A percentile compares a stretch with the other conserved stretches of the same genome.
Evolutionary conservation across 2,797 vertebrate genomes (phyloP).

Genomic region (Anolis apletophallus): DNA sequence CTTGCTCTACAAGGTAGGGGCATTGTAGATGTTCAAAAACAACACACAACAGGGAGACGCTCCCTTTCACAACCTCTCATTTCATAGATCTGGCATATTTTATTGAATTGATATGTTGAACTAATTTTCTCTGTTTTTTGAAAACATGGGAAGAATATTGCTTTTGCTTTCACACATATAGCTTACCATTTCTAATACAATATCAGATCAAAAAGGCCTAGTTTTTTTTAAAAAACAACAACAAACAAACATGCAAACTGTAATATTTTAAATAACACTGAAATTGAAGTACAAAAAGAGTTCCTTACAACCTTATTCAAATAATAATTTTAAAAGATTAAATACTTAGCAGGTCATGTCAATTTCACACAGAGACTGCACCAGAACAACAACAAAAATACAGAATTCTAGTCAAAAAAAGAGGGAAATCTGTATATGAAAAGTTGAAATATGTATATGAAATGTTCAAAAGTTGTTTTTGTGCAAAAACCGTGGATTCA

Average conservation of each 20-base stretch:
- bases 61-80: conserved; percentile 62
- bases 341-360: too few species aligned
- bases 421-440: too few species aligned
- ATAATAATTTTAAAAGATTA: too few species aligned
- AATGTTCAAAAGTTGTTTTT: too few species aligned
- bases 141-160: conserved; percentile 36
- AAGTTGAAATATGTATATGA: too few species aligned
- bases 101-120: conserved; percentile 38
- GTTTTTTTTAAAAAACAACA: too few species aligned
- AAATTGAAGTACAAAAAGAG: too few species aligned
- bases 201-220: not conserved
- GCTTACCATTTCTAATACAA: not conserved
- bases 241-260: not conserved
- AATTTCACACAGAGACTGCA: too few species aligned
- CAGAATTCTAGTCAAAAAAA: too few species aligned
- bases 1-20: conserved; percentile 62
- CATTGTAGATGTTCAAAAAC: conserved; percentile 60
- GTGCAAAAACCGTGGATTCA: too few species aligned
- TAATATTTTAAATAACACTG: not conserved
- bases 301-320: too few species aligned
- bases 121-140: conserved; percentile 37
- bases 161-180: conserved; percentile 36
- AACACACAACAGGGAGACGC: conserved; percentile 55
- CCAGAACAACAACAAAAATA: too few species aligned
- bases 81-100: conserved; percentile 58